Base-by-base conservation (phyloP, 2,797 vertebrate genomes). In the Oceanodroma leucorhoa region DNA sequence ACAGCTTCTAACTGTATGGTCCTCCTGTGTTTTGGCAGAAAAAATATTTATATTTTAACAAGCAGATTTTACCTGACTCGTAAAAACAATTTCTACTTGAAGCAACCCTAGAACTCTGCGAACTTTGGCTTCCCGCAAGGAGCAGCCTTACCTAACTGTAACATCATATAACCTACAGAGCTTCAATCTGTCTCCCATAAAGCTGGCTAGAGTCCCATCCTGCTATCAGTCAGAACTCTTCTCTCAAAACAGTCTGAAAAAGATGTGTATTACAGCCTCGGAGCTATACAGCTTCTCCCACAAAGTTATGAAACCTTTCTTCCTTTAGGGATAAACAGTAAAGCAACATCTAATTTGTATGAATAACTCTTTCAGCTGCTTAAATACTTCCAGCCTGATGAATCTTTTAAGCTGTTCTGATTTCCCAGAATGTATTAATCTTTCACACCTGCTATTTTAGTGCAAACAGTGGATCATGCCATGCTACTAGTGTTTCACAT, bases 301-400 rank as follows among this genome's bases (percentile, higher is more conserved):
- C 51, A 82, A 94, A 93, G 53, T 93, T 93, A 89, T 75, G 78
- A 96, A 95, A 95, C 91, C 70, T 82, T 90, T 73, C 41, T 97
- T 90, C 87, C 95, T 95, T 94, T 73, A 93, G 95, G 94, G 87
- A 72, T 81, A 84, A 62, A 61, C 53, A 80, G 58, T 55, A 87
- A 94, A 79, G 72, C 58, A 91, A 75, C 87, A 75, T 87, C 62
- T 79, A 95, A 89, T 96, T 93, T 90, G 58, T 89, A 89, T 93
- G 76, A 89, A 20, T 73, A 90, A 62, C 65, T 84, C 46, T 86
- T 84, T 89, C 87, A 87, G 73, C 80, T 94, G 81, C 72, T 91
- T 90, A 76, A 85, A 94, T 94, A 86, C 84, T 83, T 32, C 41
- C 57, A 89, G 66, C 45, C 60, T 91, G 43, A 76, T 14, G 5